A percentile compares a stretch with the other conserved stretches of the same genome.
These are phyloP conservation scores for Peromyscus melanophrys DNA, from an alignment of 2,797 vertebrate genomes.

Conservation along the genomic window DNA sequence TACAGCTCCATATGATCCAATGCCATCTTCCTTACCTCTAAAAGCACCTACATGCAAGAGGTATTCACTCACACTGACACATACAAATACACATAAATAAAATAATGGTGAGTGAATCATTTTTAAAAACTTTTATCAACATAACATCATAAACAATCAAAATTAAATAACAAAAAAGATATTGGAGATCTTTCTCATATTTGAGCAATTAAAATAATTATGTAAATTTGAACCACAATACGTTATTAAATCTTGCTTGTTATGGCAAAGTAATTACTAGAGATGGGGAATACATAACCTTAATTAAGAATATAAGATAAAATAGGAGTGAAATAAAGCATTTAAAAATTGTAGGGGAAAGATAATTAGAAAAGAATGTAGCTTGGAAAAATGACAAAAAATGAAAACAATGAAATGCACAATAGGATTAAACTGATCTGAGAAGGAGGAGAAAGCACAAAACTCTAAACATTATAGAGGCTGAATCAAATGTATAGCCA, in stretches of 20 bases:
- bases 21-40: neutral
- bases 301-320: slow-evolving; percentile 19
- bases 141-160: neutral
- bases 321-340: neutral
- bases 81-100: neutral
- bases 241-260: neutral
- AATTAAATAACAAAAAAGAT: neutral
- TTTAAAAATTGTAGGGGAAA: neutral
- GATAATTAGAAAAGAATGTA: neutral
- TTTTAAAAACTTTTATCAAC: neutral
- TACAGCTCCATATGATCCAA: neutral
- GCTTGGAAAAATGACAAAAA: neutral
- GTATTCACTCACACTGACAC: neutral
- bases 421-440: neutral
- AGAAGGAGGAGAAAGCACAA: neutral
- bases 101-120: neutral
- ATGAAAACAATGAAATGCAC: neutral
- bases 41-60: neutral
- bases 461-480: neutral
- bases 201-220: neutral
- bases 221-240: neutral
- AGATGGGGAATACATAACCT: neutral
- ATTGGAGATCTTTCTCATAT: neutral
- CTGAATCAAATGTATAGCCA: neutral
- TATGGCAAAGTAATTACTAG: neutral